Base-by-base conservation (phyloP, 2,888 invertebrate genomes). In the Mythimna albipuncta region DNA sequence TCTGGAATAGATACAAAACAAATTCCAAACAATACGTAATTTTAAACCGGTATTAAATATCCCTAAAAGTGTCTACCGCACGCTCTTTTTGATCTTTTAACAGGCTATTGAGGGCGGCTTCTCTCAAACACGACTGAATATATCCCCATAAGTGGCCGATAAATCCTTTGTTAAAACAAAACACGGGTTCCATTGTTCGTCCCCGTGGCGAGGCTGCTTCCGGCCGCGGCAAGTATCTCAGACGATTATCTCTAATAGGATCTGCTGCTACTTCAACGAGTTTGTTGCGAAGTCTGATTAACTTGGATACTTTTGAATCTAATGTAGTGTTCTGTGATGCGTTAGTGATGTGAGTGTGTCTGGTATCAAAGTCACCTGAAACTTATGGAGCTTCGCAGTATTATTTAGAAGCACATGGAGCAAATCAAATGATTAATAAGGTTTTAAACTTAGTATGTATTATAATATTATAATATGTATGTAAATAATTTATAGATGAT, bases 211-310 rank as follows among this genome's bases (percentile, higher is more conserved):
- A 55, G 52, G 77, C 72, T 76, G 75, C 81, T 82, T 75, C 77
- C 69, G 66, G 63, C 55, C 19, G 52, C 26, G 72, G 70, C 66
- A 70, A 78, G 76, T 77, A 81, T 86, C 81, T 75, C 61, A 76
- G 85, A 80, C 85, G 89, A 88, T 88, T 88, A 89, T 89, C 89
- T 85, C 78, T 83, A 84, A 89, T 88, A 84, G 82, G 85, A 89
- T 88, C 88, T 79, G 84, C 77, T 71, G 85, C 77, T 78, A 77
- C 82, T 77, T 62, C 77, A 78, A 68, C 72, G 81, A 81, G 79
- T 82, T 81, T 79, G 83, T 64, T 71, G 81, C 80, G 82, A 72
- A 84, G 77, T 82, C 84, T 84, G 81, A 86, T 88, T 85, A 83
- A 85, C 81, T 86, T 81, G 59, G 74, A 75, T 77, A 72, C 76